Conservation (phyloP, 1,140 invertebrate genomes). For the Sitophilus oryzae region DNA sequence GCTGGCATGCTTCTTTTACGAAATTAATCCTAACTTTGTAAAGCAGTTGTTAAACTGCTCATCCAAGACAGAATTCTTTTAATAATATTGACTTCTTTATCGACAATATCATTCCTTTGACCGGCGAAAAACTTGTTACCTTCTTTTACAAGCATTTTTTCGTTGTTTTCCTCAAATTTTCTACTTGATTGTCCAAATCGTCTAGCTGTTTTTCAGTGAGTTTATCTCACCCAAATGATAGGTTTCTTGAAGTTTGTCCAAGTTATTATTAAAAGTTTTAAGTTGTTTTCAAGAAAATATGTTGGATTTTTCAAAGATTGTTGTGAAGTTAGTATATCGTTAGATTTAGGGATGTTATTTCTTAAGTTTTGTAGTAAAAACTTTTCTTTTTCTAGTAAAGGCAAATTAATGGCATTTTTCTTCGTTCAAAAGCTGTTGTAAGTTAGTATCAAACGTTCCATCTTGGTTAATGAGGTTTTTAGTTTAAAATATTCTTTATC, state of each 20-base stretch:
- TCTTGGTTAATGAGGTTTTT: no score
- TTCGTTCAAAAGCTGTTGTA: background rate
- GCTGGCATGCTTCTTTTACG: no score
- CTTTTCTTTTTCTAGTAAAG: no score
- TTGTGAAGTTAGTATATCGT: no score
- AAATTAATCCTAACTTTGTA: no score
- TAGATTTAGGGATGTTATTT: no score
- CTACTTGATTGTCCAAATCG: slow-evolving; percentile 23
- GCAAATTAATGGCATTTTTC: no score
- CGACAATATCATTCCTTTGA: slow-evolving; percentile 19
- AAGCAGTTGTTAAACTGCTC: slow-evolving; percentile 3
- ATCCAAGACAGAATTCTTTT: slow-evolving; percentile 17
- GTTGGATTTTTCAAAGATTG: no score
- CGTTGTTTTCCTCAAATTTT: slow-evolving; percentile 21
- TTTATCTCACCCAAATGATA: slow-evolving; percentile 9
- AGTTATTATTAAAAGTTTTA: slow-evolving; percentile 5
- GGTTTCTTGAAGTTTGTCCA: slow-evolving; percentile 1
- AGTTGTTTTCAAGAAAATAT: no score
- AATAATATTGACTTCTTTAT: slow-evolving; percentile 22
- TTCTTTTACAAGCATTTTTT: slow-evolving; percentile 24
- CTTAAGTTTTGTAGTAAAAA: no score
- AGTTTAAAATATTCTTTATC: background rate
- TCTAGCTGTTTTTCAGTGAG: slow-evolving; percentile 23
- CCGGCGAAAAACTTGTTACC: slow-evolving; percentile 19
- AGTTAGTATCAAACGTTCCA: background rate